A percentile compares a stretch with the other conserved stretches of the same genome.
Evolutionary conservation across 1,140 invertebrate species (phyloP).

Genomic region (Zaprionus taronus): DNA sequence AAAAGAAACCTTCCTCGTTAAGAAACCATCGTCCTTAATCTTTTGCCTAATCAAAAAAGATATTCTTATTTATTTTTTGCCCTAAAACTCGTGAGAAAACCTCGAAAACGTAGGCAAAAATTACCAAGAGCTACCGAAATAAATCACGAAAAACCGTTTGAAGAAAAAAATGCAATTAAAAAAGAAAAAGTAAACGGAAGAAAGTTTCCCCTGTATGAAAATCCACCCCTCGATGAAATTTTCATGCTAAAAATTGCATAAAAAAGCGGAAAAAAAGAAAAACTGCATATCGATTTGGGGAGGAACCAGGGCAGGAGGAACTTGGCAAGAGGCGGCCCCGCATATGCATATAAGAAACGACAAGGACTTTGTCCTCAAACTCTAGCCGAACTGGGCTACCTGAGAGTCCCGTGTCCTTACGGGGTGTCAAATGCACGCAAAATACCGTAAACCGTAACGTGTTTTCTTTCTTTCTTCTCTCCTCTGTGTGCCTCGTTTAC

Average conservation of each 20-base stretch:
- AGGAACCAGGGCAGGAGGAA: slow-evolving; percentile 29
- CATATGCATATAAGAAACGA: slow-evolving; percentile 54
- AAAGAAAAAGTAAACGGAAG: slow-evolving; percentile 34
- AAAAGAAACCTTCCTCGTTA: neutral
- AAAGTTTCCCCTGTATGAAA: neutral
- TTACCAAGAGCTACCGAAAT: slow-evolving; percentile 42
- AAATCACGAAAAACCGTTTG: slow-evolving; percentile 68
- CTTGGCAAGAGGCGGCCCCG: slow-evolving; percentile 28
- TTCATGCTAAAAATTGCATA: slow-evolving; percentile 80
- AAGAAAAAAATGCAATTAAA: slow-evolving; percentile 46
- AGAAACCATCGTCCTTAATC: slow-evolving; percentile 1
- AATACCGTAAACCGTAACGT: slow-evolving; percentile 64
- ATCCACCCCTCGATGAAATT: slow-evolving; percentile 35
- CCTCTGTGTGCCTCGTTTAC: slow-evolving; percentile 40
- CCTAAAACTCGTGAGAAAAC: slow-evolving; percentile 77
- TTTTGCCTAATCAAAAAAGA: slow-evolving; percentile 1
- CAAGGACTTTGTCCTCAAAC: neutral
- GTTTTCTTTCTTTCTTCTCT: slow-evolving; percentile 28
- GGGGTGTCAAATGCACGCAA: slow-evolving; percentile 75
- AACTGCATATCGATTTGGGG: slow-evolving; percentile 45
- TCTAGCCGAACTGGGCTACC: slow-evolving; percentile 37
- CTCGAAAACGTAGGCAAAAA: slow-evolving; percentile 17
- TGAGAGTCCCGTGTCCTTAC: slow-evolving; percentile 48
- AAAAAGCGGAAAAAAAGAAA: slow-evolving; percentile 62
- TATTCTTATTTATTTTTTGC: slow-evolving; percentile 33